These are phyloP conservation scores for Polypedilum pembai DNA, from an alignment of 1,140 invertebrate genomes.

Conservation along the genomic window DNA sequence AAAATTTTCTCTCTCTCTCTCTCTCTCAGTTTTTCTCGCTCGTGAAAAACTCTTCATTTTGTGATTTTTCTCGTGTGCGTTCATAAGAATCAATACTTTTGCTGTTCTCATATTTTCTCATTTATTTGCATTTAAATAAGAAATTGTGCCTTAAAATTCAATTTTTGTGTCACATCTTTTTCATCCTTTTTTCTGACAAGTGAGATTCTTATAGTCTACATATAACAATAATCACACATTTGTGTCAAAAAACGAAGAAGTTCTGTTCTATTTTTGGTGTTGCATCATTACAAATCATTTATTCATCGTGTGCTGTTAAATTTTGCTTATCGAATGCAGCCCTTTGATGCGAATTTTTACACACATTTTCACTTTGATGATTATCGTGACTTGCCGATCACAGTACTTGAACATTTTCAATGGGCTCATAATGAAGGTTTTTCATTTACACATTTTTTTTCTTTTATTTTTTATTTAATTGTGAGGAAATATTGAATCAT, in stretches of 20 bases:
- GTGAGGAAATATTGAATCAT: too few species aligned
- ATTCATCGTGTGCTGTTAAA: not conserved
- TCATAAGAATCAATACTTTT: slow-evolving; percentile 7
- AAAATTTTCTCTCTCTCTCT: not conserved
- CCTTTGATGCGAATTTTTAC: not conserved
- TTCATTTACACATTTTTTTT: slow-evolving; percentile 28
- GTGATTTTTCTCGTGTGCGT: slow-evolving; percentile 16
- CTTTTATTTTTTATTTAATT: too few species aligned
- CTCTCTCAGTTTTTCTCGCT: not conserved
- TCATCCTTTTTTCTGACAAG: not conserved
- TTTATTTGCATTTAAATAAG: not conserved
- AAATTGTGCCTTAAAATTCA: not conserved
- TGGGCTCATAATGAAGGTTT: slow-evolving; percentile 28
- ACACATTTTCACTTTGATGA: slow-evolving; percentile 19
- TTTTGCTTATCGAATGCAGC: slow-evolving; percentile 27
- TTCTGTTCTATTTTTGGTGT: slow-evolving; percentile 25
- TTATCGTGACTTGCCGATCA: slow-evolving; percentile 39
- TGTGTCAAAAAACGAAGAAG: not conserved
- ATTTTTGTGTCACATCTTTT: not conserved
- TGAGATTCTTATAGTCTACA: not conserved
- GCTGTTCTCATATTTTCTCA: not conserved
- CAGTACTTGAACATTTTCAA: slow-evolving; percentile 39
- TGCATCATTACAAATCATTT: slow-evolving; percentile 18
- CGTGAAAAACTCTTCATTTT: slow-evolving; percentile 6
- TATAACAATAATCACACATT: not conserved